Base-by-base conservation (phyloP, 2,113 vertebrate genomes). In the Mohoua ochrocephala region DNA sequence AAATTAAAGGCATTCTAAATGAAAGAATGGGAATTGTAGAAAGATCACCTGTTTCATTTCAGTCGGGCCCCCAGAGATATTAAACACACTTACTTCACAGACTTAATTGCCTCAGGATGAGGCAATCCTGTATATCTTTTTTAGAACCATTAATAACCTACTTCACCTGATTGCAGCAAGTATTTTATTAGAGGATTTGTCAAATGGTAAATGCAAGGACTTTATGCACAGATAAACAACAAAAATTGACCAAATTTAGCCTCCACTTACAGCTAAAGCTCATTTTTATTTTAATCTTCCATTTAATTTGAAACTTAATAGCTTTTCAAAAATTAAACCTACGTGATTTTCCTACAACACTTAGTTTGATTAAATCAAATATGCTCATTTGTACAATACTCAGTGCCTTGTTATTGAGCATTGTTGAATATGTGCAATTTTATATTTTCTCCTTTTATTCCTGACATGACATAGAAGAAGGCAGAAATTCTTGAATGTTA, bases 131-230 rank as follows among this genome's bases (percentile, higher is more conserved):
- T 97, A 97, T 97, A 95, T 98, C 98, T 98, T 97, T 97, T 97
- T 98, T 97, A 98, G 98, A 97, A 97, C 97, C 98, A 98, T 98
- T 98, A 98, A 98, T 98, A 98, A 98, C 96, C 97, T 98, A 98
- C 98, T 98, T 98, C 97, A 98, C 98, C 98, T 98, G 98, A 98
- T 98, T 98, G 98, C 98, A 96, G 96, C 83, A 95, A 98, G 97
- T 97, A 96, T 95, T 97, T 97, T 96, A 97, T 85, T 91, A 97
- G 95, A 96, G 93, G 96, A 98, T 98, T 98, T 98, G 95, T 98
- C 97, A 98, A 96, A 98, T 97, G 97, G 95, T 97, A 97, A 98
- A 97, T 98, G 96, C 95, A 97, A 98, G 97, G 98, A 98, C 97
- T 97, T 98, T 98, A 97, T 97, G 96, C 96, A 97, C 95, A 95